Evolutionary conservation across 1,140 invertebrate species (phyloP), one percentile per base, ranked within the genome.

Genomic region (Cydia amplana): DNA sequence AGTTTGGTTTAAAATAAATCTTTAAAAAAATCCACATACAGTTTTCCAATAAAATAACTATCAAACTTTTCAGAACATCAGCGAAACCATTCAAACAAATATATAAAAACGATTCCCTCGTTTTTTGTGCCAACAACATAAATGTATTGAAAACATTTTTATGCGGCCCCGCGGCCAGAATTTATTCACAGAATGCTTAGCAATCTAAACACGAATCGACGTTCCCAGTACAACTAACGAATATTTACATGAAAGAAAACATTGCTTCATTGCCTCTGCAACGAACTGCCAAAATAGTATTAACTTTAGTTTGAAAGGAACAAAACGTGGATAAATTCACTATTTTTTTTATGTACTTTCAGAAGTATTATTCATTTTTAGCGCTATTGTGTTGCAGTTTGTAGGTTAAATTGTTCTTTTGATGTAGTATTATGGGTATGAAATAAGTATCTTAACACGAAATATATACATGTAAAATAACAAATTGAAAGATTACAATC

Each of bases 161-260:
- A 60, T 60, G 20, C 55, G 55, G 55, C 55, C 55, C n/a, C n/a
- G 20, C 55, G 55, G 55, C 55, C 55, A 23, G n/a, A 60, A 60
- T 60, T 60, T 60, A 60, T 60, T 60, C 55, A n/a, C 55, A 60
- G 55, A 23, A 10, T 23, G 55, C 20, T 60, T 23, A 18, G 55
- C 55, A 60, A 12, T 60, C 55, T 60, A 60, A 60, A 60, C 55
- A 60, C 55, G 55, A 60, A 23, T 23, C 55, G 20, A 60, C 55
- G 55, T 60, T 60, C 20, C 7, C 55, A n/a, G n/a, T n/a, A n/a
- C n/a, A 60, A 23, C 55, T 23, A 60, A 60, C 55, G 55, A 60
- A 60, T 60, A 60, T 60, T 60, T 60, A 60, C 55, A 60, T 60
- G 55, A 23, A 60, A 60, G 55, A 60, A 60, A 60, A 60, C 55